These are phyloP conservation scores for Ceratoteleas bidentatus DNA, from an alignment of 1,140 invertebrate genomes.

Conservation along the genomic window DNA sequence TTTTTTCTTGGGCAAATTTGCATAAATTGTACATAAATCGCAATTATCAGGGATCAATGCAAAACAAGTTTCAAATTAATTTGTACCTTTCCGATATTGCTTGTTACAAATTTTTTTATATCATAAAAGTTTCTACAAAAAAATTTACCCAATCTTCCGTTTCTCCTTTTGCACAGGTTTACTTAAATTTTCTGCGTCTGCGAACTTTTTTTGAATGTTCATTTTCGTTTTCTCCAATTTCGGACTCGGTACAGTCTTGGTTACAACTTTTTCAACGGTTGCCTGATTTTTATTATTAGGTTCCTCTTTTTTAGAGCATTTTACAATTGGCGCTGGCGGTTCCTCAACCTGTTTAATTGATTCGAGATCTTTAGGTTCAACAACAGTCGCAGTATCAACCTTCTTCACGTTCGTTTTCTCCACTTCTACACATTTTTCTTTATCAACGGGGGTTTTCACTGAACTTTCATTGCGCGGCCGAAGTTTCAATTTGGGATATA, in stretches of 20 bases:
- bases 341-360: not conserved
- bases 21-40: too few relatives aligned
- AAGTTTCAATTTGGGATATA: slow-evolving; percentile 16
- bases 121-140: not conserved
- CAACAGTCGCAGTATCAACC: not conserved
- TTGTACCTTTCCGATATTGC: too few relatives aligned
- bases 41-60: too few relatives aligned
- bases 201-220: not conserved
- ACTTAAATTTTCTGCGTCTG: not conserved
- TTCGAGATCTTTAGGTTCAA: not conserved
- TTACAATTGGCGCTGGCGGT: not conserved
- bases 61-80: too few relatives aligned
- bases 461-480: not conserved
- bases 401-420: slow-evolving; percentile 1
- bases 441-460: not conserved
- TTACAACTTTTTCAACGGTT: not conserved
- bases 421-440: slow-evolving; percentile 10
- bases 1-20: too few relatives aligned
- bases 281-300: not conserved
- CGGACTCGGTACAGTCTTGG: not conserved
- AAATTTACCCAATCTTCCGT: not conserved
- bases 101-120: too few relatives aligned
- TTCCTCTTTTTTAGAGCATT: not conserved
- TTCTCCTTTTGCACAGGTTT: not conserved
- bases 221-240: not conserved